Conservation (phyloP, 2,888 invertebrate species). For the Heliothis peltigera region DNA sequence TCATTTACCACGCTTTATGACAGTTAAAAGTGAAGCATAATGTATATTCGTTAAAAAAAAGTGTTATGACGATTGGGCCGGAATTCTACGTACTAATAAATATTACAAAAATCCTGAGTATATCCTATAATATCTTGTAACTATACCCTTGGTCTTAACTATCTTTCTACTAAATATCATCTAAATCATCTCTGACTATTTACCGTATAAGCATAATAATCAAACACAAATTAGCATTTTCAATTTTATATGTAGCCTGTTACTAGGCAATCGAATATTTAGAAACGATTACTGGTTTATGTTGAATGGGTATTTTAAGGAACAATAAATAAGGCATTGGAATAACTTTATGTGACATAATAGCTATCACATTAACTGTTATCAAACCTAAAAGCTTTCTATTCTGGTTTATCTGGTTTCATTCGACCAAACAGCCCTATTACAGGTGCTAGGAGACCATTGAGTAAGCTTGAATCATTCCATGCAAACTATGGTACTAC, state of each 20-base stretch:
- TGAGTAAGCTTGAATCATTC: not conserved
- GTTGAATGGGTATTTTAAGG: not conserved
- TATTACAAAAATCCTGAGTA: too few relatives aligned
- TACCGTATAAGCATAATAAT: too few relatives aligned
- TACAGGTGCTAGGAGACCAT: not conserved
- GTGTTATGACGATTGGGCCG: too few relatives aligned
- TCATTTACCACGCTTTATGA: too few relatives aligned
- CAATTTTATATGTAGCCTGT: not conserved
- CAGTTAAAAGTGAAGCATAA: too few relatives aligned
- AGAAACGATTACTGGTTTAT: not conserved
- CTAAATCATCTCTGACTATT: too few relatives aligned
- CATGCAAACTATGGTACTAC: not conserved
- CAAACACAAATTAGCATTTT: too few relatives aligned
- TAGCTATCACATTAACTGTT: constrained; percentile 1
- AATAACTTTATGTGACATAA: not conserved
- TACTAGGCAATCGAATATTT: not conserved
- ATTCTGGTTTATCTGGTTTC: not conserved
- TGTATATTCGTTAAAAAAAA: too few relatives aligned
- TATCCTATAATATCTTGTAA: too few relatives aligned
- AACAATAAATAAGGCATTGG: not conserved
- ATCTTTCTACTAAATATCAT: too few relatives aligned
- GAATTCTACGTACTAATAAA: too few relatives aligned
- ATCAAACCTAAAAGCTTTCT: constrained; percentile 1
- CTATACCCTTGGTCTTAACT: too few relatives aligned
- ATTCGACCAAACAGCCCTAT: not conserved